These are phyloP conservation scores for Morpho helenor DNA, from an alignment of 2,888 invertebrate species.

Conservation along the genomic window DNA sequence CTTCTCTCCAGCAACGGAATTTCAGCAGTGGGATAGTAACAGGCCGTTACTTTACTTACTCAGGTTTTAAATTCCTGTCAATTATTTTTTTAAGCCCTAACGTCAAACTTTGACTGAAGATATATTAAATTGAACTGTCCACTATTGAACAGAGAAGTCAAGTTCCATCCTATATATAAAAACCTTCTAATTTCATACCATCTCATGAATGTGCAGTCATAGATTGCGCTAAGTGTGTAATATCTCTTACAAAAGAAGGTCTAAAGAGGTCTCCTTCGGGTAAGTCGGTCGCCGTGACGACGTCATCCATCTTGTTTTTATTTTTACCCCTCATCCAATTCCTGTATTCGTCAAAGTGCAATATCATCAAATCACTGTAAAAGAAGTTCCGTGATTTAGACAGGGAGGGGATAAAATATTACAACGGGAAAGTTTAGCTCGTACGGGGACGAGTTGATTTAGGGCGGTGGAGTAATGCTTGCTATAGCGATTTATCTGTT, in stretches of 20 bases:
- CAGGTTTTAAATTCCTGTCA: no score
- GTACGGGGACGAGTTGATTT: conserved; percentile 43
- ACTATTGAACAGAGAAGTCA: no score
- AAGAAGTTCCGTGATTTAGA: conserved; percentile 73
- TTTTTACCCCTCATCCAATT: conserved; percentile 48
- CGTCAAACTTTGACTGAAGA: no score
- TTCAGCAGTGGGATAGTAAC: no score
- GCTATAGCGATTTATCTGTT: conserved; percentile 26
- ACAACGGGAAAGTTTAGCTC: conserved; percentile 65
- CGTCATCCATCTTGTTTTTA: conserved; percentile 64
- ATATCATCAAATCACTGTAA: conserved; percentile 77
- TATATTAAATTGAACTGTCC: no score
- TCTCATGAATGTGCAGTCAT: neutral
- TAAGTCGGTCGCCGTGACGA: conserved; percentile 10
- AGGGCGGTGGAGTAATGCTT: conserved; percentile 29
- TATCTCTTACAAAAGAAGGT: conserved; percentile 1
- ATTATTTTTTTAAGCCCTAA: no score
- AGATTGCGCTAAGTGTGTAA: conserved; percentile 1
- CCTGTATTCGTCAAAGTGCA: conserved; percentile 70
- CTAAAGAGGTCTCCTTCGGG: conserved; percentile 12
- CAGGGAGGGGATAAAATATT: conserved; percentile 69
- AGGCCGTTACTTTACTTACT: no score
- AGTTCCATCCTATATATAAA: no score
- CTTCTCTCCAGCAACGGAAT: no score
- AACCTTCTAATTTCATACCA: no score